Percentiles rank a stretch among this genome's conserved stretches.
Evolutionary conservation across 2,888 invertebrate species (phyloP).

Genomic region (Hypolimnas misippus): DNA sequence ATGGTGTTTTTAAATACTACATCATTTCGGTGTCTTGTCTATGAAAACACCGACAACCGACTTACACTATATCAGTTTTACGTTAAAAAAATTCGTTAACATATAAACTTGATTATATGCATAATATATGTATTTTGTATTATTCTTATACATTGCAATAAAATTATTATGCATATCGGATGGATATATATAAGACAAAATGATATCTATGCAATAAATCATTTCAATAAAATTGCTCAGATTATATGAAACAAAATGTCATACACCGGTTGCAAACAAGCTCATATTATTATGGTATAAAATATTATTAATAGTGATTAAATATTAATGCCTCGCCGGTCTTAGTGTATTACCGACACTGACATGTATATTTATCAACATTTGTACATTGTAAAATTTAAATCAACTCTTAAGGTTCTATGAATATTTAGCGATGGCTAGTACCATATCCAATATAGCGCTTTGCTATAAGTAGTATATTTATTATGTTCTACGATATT

Average conservation of each 20-base stretch:
- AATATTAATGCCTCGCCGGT: constrained; percentile 2
- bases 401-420: constrained; percentile 2
- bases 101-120: too few species aligned
- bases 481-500: too few species aligned
- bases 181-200: too few species aligned
- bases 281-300: constrained; percentile 3
- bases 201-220: neutral
- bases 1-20: constrained; percentile 13
- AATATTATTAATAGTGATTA: constrained; percentile 14
- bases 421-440: constrained; percentile 11
- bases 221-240: neutral
- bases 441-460: too few species aligned
- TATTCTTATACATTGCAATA: too few species aligned
- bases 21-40: neutral
- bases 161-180: too few species aligned
- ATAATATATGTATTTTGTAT: too few species aligned
- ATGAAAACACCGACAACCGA: too few species aligned
- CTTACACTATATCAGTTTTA: too few species aligned
- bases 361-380: neutral
- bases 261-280: neutral
- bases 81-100: too few species aligned
- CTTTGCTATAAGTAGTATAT: too few species aligned
- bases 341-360: constrained; percentile 1
- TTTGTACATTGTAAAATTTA: constrained; percentile 16
- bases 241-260: constrained; percentile 10